Evolutionary conservation across 2,797 vertebrate genomes (phyloP), one percentile per base, ranked within the genome.

Genomic region (Cossypha polioptera): DNA sequence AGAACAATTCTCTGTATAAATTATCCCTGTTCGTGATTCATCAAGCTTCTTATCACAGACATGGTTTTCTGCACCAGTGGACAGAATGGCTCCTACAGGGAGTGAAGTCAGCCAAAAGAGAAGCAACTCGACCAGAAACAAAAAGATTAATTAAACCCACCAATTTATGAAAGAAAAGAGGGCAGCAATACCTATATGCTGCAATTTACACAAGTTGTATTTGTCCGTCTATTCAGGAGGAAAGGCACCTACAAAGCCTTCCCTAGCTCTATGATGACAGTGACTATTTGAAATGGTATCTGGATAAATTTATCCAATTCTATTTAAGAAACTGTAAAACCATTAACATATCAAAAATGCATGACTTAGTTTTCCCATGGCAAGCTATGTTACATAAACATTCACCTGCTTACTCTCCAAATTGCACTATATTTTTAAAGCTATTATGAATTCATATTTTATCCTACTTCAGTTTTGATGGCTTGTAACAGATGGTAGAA

Each of bases 361-460:
- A 68, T 3, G 2, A 54, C 29, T 83, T 54, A 25, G 8, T 81
- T 90, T 92, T 90, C 89, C 55, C 71, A 81, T 12, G 4, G 55
- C 75, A 88, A 95, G 53, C 63, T 71, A 24, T 28, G 59, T 94
- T 95, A 94, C 68, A 86, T 95, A 92, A 95, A 93, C 78, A 92
- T 74, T 93, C 92, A 96, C 90, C 93, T 96, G 88, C 85, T 89
- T 88, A 85, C 71, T 80, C 72, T 80, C 47, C 58, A 89, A 92
- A 82, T 3, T 68, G 58, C 81, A 74, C 57, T 74, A 1, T 71
- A 91, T 95, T 93, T 95, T 95, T 86, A 83, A 94, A 76, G 67
- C 48, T 38, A 91, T 93, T 94, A 93, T 38, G 47, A 85, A 93
- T 93, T 95, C 89, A 82, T 89, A 88, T 87, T 95, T 89, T 89